A percentile compares a stretch with the other conserved stretches of the same genome.
Evolutionary conservation across 2,888 invertebrate genomes (phyloP).

Genomic region (Drosophila hamatofila): DNA sequence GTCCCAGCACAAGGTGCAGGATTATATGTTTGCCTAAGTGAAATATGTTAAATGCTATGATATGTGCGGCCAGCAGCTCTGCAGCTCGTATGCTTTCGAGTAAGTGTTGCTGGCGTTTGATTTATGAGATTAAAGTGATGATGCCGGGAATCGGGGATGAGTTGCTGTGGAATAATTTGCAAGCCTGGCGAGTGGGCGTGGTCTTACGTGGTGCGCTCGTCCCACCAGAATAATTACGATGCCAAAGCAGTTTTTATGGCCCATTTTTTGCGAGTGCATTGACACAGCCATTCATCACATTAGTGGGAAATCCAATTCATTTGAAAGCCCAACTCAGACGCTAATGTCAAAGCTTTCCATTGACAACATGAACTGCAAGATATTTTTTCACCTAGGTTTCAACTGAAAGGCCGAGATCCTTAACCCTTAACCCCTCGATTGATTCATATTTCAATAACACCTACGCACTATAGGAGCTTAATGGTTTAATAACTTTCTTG

Average conservation of each 20-base stretch:
- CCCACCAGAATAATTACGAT: constrained; percentile 52
- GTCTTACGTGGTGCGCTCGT: constrained; percentile 2
- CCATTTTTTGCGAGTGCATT: constrained; percentile 26
- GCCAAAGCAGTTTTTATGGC: constrained; percentile 24
- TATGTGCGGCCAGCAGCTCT: constrained; percentile 56
- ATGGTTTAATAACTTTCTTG: too few relatives aligned
- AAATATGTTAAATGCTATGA: constrained; percentile 80
- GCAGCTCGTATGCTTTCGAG: constrained; percentile 21
- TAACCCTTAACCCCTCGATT: too few relatives aligned
- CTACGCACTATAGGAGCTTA: too few relatives aligned
- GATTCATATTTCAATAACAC: too few relatives aligned
- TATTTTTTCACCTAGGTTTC: too few relatives aligned
- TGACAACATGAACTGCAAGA: too few relatives aligned
- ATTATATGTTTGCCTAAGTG: constrained; percentile 80
- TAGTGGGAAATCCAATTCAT: constrained; percentile 66
- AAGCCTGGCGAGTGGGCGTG: neutral
- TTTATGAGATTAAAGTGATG: constrained; percentile 73
- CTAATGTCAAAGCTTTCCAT: constrained; percentile 42
- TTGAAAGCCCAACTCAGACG: constrained; percentile 49
- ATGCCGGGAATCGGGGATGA: constrained; percentile 24
- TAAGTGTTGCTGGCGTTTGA: constrained; percentile 61
- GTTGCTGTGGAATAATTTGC: constrained; percentile 42
- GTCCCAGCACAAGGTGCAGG: constrained; percentile 59
- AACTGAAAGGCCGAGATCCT: too few relatives aligned
- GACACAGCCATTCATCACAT: constrained; percentile 69